These are phyloP conservation scores for Coptotermes formosanus DNA, from an alignment of 1,140 invertebrate species.

Conservation along the genomic window DNA sequence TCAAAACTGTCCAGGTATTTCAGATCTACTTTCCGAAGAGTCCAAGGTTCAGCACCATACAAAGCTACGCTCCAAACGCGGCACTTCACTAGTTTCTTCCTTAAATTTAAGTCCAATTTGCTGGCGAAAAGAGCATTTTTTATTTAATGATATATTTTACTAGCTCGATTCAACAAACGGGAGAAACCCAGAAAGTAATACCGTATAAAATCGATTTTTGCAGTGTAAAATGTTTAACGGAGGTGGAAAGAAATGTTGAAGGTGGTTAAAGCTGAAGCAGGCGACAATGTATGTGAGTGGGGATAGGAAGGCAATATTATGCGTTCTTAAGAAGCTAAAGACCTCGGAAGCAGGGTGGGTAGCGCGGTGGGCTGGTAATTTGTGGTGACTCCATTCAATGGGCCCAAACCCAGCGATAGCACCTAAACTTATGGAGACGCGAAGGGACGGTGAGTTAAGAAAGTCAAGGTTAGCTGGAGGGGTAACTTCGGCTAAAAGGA, in stretches of 20 bases:
- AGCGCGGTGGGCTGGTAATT: neutral
- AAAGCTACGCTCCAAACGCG: too few relatives aligned
- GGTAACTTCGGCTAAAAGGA: neutral
- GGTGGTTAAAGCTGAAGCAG: neutral
- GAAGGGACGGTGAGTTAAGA: neutral
- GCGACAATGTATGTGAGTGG: neutral
- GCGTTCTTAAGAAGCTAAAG: neutral
- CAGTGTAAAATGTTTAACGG: neutral
- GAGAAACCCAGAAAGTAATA: too few relatives aligned
- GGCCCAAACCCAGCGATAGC: neutral
- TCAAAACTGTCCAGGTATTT: too few relatives aligned
- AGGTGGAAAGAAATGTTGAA: neutral
- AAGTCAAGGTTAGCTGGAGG: neutral
- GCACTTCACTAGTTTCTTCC: too few relatives aligned
- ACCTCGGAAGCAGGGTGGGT: neutral
- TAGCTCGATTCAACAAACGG: too few relatives aligned
- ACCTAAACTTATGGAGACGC: neutral
- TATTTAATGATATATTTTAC: too few relatives aligned
- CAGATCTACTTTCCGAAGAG: too few relatives aligned
- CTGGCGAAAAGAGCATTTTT: too few relatives aligned
- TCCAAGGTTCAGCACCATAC: too few relatives aligned
- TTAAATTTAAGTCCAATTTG: too few relatives aligned
- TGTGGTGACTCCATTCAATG: constrained; percentile 5
- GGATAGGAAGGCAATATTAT: neutral
- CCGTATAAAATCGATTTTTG: neutral